These are phyloP conservation scores for Chrysomallon squamiferum DNA, from an alignment of 1,140 invertebrate species.

Conservation along the genomic window DNA sequence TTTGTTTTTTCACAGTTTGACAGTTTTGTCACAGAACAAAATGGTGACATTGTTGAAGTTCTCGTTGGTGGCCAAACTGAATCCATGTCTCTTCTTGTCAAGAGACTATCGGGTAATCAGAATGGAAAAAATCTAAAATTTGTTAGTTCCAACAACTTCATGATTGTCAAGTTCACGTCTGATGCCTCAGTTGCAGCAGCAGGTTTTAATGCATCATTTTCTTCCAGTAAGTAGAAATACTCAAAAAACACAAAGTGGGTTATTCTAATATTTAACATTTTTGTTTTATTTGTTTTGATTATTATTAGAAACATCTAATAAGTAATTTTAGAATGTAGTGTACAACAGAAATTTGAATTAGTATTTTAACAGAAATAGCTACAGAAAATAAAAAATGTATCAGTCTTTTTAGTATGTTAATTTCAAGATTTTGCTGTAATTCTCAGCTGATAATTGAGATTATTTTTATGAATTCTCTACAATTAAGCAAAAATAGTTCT, in stretches of 20 bases:
- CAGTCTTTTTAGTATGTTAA: too few relatives aligned
- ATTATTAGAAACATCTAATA: too few relatives aligned
- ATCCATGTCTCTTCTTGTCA: constrained; percentile 88
- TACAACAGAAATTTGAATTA: too few relatives aligned
- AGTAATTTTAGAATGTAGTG: too few relatives aligned
- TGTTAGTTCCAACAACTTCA: constrained; percentile 94
- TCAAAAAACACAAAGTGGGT: not conserved
- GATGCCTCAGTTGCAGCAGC: constrained; percentile 69
- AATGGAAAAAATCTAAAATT: constrained; percentile 78
- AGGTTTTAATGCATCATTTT: constrained; percentile 26
- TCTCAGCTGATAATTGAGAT: too few relatives aligned
- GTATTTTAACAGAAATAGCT: too few relatives aligned
- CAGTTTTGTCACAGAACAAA: constrained; percentile 96
- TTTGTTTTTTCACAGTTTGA: constrained; percentile 76
- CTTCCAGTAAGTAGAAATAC: constrained; percentile 5
- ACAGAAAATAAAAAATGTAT: too few relatives aligned
- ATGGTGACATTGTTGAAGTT: constrained; percentile 95
- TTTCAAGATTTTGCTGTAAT: too few relatives aligned
- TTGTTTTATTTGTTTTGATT: too few relatives aligned
- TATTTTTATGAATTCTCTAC: too few relatives aligned
- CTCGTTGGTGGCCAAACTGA: constrained; percentile 93
- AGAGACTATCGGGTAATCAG: constrained; percentile 88
- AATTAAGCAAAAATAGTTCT: too few relatives aligned
- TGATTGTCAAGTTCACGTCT: constrained; percentile 96
- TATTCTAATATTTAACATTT: too few relatives aligned